Percentiles rank a stretch among this genome's conserved stretches.
phyloP scores from a whole-genome alignment of 2,113 vertebrate species.

The Herpailurus yagouaroundi region DNA sequence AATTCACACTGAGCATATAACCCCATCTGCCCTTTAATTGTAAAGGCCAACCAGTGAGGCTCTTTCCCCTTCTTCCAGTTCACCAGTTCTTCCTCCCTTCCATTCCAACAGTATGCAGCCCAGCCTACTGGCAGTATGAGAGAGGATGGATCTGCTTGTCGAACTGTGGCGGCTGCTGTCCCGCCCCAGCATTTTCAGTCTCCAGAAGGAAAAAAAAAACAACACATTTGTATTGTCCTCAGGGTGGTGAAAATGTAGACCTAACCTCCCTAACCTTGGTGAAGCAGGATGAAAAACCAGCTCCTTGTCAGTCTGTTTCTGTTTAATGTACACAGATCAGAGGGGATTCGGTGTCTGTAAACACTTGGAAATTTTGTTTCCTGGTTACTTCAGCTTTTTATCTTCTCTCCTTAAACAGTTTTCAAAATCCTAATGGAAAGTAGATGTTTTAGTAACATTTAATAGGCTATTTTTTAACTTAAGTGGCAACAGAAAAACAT shows the following conservation, averaged over 20 bases:
- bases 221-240: conserved; percentile 84
- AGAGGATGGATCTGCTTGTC: conserved; percentile 87
- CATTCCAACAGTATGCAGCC: conserved; percentile 78
- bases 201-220: conserved; percentile 65
- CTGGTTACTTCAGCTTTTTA: background rate
- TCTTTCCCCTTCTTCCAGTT: conserved; percentile 60
- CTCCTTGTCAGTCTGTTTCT: conserved; percentile 29
- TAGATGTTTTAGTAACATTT: conserved; percentile 13
- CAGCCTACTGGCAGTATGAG: conserved; percentile 82
- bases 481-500: background rate
- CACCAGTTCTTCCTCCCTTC: conserved; percentile 52
- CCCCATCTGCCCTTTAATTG: background rate
- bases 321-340: conserved; percentile 45
- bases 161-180: conserved; percentile 85
- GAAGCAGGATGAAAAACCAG: conserved; percentile 64
- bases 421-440: conserved; percentile 24
- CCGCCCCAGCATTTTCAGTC: conserved; percentile 82
- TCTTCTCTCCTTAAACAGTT: background rate
- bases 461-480: background rate
- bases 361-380: conserved; percentile 32
- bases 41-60: background rate
- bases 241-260: conserved; percentile 85
- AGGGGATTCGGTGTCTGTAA: background rate
- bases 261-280: conserved; percentile 83
- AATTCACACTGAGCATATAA: background rate